Percentiles rank a stretch among this genome's conserved stretches.
phyloP scores from a whole-genome alignment of 2,888 invertebrate genomes.

The Philereme transversata region DNA sequence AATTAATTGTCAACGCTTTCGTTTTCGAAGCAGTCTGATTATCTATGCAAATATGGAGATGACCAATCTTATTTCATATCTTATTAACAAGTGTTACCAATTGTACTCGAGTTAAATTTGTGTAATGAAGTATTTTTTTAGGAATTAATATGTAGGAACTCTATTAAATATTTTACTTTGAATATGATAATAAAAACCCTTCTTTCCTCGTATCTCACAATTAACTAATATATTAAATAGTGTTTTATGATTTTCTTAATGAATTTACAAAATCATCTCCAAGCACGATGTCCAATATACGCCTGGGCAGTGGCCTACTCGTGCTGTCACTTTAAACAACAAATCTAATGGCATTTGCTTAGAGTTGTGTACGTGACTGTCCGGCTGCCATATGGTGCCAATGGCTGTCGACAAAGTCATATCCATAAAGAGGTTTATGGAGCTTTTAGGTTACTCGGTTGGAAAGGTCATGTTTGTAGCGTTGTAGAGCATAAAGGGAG shows the following conservation, averaged over 20 bases:
- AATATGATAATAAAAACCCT: too few relatives aligned
- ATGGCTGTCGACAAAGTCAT: slow-evolving; percentile 66
- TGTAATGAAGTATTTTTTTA: too few relatives aligned
- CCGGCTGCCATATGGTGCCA: slow-evolving; percentile 71
- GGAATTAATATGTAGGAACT: too few relatives aligned
- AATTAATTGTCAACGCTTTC: slow-evolving; percentile 33
- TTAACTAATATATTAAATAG: too few relatives aligned
- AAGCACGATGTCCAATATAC: too few relatives aligned
- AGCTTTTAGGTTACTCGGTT: slow-evolving; percentile 66
- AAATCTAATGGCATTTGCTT: slow-evolving; percentile 26
- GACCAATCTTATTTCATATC: neutral
- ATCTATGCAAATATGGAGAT: slow-evolving; percentile 1
- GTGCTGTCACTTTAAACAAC: neutral
- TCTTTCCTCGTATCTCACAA: too few relatives aligned
- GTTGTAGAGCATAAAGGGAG: slow-evolving; percentile 1
- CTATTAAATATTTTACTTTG: too few relatives aligned
- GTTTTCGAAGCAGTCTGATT: slow-evolving; percentile 10
- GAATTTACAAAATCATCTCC: too few relatives aligned
- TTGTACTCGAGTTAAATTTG: neutral
- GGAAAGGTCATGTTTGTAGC: slow-evolving; percentile 48
- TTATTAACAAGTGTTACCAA: neutral
- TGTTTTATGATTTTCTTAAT: too few relatives aligned
- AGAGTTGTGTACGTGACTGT: slow-evolving; percentile 57
- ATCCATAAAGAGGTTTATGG: slow-evolving; percentile 72
- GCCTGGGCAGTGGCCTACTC: too few relatives aligned